Conservation (phyloP, 2,888 invertebrate species). For the Lycia hirtaria region DNA sequence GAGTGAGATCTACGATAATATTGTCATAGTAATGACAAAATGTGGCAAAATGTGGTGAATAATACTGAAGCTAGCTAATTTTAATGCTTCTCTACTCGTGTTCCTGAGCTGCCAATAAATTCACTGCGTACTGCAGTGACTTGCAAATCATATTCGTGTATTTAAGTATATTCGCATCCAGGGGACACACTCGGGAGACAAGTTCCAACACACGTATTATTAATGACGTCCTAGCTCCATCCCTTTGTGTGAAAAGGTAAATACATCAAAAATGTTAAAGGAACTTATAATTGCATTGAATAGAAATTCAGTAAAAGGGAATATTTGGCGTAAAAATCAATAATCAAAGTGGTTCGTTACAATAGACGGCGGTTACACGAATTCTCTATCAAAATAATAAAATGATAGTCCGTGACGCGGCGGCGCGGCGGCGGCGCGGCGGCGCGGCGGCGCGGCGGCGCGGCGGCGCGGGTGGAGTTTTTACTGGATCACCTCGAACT, state of each 20-base stretch:
- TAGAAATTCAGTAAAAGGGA: slow-evolving; percentile 74
- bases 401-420: slow-evolving; percentile 72
- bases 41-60: too few relatives aligned
- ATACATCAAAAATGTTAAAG: slow-evolving; percentile 75
- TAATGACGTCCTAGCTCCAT: slow-evolving; percentile 75
- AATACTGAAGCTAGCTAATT: too few relatives aligned
- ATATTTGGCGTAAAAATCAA: slow-evolving; percentile 85
- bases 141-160: slow-evolving; percentile 45
- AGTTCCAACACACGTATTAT: slow-evolving; percentile 75
- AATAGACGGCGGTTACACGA: slow-evolving; percentile 78
- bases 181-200: slow-evolving; percentile 70
- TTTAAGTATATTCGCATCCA: slow-evolving; percentile 35
- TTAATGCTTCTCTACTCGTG: too few relatives aligned
- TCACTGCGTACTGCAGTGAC: too few relatives aligned
- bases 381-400: slow-evolving; percentile 83
- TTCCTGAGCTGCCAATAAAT: too few relatives aligned
- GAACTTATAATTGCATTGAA: slow-evolving; percentile 79
- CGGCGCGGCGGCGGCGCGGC: too few relatives aligned
- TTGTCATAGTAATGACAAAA: too few relatives aligned
- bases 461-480: slow-evolving; percentile 82
- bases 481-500: slow-evolving; percentile 66
- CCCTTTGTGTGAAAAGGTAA: slow-evolving; percentile 65
- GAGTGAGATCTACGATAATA: too few relatives aligned
- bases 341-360: slow-evolving; percentile 77
- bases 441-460: too few relatives aligned